These are phyloP conservation scores for Ommatoiulus sabulosus DNA, from an alignment of 2,888 invertebrate genomes.

Conservation along the genomic window DNA sequence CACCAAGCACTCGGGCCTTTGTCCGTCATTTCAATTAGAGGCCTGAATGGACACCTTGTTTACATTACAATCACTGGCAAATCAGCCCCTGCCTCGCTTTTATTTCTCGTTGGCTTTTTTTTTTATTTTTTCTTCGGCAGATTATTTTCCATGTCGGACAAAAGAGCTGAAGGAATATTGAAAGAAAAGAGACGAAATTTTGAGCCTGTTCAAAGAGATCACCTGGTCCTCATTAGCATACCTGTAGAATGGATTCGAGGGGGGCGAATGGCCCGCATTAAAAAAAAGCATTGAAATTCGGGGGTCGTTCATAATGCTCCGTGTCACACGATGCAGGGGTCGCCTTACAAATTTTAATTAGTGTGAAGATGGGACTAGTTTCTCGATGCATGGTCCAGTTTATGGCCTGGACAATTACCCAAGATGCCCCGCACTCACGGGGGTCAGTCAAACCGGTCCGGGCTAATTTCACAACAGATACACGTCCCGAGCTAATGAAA, in stretches of 20 bases:
- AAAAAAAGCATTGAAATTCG: conserved; percentile 25
- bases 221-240: conserved; percentile 45
- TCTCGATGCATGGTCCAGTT: neutral
- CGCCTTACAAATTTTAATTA: neutral
- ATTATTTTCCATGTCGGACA: conserved; percentile 50
- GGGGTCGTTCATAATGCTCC: neutral
- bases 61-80: conserved; percentile 52
- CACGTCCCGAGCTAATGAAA: conserved; percentile 13
- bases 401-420: conserved; percentile 31
- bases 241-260: neutral
- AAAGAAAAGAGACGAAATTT: conserved; percentile 44
- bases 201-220: conserved; percentile 25
- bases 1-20: conserved; percentile 51
- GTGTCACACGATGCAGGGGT: neutral
- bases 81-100: conserved; percentile 28
- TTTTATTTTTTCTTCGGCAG: conserved; percentile 9
- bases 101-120: neutral
- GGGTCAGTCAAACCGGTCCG: conserved; percentile 24
- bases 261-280: neutral
- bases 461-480: conserved; percentile 13
- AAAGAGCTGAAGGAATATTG: conserved; percentile 49
- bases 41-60: conserved; percentile 53
- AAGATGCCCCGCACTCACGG: neutral
- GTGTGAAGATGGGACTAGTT: neutral
- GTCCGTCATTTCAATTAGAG: conserved; percentile 56